These are phyloP conservation scores for Micromussa lordhowensis DNA, from an alignment of 92 coral and sea anemone species.

Conservation along the genomic window DNA sequence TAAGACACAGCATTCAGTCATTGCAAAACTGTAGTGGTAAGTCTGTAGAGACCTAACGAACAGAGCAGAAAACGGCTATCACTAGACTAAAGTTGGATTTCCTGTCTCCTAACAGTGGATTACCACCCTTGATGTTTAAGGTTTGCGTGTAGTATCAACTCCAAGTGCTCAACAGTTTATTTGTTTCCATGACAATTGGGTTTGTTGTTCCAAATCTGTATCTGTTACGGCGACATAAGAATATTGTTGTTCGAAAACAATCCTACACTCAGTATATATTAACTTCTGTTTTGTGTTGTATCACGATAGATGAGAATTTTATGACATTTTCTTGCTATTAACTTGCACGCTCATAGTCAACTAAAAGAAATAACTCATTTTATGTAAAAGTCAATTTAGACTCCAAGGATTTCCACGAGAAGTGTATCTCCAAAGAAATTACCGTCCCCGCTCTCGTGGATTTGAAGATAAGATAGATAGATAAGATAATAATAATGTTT, in stretches of 20 bases:
- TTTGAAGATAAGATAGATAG: too few relatives aligned
- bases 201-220: slow-evolving; percentile 12
- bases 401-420: not conserved
- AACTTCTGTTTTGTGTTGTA: not conserved
- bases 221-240: not conserved
- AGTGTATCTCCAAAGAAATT: not conserved
- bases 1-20: not conserved
- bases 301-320: not conserved
- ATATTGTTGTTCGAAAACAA: slow-evolving; percentile 1
- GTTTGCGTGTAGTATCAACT: slow-evolving; percentile 9
- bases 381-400: not conserved
- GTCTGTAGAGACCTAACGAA: not conserved
- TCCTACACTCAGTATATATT: not conserved
- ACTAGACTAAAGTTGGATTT: not conserved
- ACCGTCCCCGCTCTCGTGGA: too few relatives aligned
- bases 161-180: slow-evolving; percentile 7
- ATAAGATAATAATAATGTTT: too few relatives aligned
- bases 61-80: not conserved
- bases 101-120: not conserved
- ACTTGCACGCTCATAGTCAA: not conserved
- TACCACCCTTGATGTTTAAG: not conserved
- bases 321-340: not conserved
- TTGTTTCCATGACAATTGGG: slow-evolving; percentile 13
- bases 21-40: not conserved
- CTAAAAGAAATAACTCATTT: not conserved